A percentile compares a stretch with the other conserved stretches of the same genome.
Evolutionary conservation across 2,797 vertebrate species (phyloP).

Genomic region (Pipistrellus pygmaeus): DNA sequence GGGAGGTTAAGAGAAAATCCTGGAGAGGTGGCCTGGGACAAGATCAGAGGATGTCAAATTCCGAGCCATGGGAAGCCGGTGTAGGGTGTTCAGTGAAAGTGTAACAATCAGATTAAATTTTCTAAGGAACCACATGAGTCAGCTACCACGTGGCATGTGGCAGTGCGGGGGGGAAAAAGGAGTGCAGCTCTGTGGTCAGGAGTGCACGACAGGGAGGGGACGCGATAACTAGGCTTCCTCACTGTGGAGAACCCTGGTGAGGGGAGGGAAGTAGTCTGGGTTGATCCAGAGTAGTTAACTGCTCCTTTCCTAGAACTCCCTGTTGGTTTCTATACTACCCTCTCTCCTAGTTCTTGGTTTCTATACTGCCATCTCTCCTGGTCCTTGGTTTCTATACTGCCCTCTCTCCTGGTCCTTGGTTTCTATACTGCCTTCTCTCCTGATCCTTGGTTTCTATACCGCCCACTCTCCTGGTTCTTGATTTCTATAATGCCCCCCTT

Average conservation of each 20-base stretch:
- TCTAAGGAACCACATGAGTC: not conserved
- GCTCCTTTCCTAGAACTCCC: not conserved
- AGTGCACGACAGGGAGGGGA: fast-evolving
- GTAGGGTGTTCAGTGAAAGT: not conserved
- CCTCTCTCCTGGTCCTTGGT: not conserved
- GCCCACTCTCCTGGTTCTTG: too few relatives aligned
- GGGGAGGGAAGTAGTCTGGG: not conserved
- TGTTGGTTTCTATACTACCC: too few relatives aligned
- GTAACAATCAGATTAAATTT: not conserved
- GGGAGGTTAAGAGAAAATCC: constrained; percentile 29
- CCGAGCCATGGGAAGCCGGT: not conserved
- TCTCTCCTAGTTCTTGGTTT: not conserved
- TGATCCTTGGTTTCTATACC: too few relatives aligned
- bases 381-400: too few relatives aligned
- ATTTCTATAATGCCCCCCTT: not conserved
- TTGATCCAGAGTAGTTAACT: not conserved
- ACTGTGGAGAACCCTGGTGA: not conserved
- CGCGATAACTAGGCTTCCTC: not conserved
- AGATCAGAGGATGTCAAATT: not conserved
- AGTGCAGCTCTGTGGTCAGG: not conserved
- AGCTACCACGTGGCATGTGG: too few relatives aligned
- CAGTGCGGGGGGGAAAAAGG: too few relatives aligned
- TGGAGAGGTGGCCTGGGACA: not conserved
- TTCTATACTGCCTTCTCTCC: too few relatives aligned
- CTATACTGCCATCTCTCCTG: too few relatives aligned